A percentile compares a stretch with the other conserved stretches of the same genome.
phyloP scores from a whole-genome alignment of 2,888 invertebrate species.

The Ariolimax columbianus region DNA sequence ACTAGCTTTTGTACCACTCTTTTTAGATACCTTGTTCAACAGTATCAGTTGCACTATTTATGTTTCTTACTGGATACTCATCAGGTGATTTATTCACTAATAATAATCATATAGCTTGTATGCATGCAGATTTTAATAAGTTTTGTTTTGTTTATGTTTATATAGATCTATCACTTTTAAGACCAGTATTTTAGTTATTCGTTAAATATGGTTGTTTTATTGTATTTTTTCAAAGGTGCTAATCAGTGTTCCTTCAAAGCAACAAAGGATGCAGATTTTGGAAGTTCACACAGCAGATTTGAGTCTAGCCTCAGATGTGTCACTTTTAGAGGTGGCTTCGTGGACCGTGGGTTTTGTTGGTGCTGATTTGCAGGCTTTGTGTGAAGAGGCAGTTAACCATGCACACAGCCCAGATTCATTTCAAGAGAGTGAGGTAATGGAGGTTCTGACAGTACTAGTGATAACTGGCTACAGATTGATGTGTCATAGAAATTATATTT shows the following conservation, averaged over 20 bases:
- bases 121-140: no score
- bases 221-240: slow-evolving; percentile 74
- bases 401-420: background rate
- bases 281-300: slow-evolving; percentile 65
- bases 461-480: background rate
- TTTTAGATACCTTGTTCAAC: no score
- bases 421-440: background rate
- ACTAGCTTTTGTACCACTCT: no score
- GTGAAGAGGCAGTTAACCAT: slow-evolving; percentile 72
- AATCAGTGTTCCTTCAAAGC: slow-evolving; percentile 80
- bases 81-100: no score
- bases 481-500: background rate
- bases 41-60: no score
- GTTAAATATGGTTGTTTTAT: no score
- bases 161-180: no score
- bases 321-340: slow-evolving; percentile 76
- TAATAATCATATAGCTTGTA: no score
- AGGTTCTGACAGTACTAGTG: background rate
- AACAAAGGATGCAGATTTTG: slow-evolving; percentile 80
- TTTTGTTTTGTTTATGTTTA: no score
- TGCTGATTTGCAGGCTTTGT: slow-evolving; percentile 81
- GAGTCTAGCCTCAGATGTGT: slow-evolving; percentile 60
- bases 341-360: slow-evolving; percentile 83
- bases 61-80: no score
- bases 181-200: no score